Conservation (phyloP, 1,140 invertebrate species). For the Scaptomyza hsui region DNA sequence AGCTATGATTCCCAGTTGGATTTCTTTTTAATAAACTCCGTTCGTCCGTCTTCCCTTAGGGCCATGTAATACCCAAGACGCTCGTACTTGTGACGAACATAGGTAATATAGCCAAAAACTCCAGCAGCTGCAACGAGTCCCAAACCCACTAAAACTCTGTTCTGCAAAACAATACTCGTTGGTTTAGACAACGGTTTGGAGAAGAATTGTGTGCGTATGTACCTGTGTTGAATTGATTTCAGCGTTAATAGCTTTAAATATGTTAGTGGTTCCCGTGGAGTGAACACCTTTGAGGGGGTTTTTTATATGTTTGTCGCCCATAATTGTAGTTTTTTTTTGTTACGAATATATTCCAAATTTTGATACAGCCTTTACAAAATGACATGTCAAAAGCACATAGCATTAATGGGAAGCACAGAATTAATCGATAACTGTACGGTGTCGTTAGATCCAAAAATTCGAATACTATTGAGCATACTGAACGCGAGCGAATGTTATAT, state of each 20-base stretch:
- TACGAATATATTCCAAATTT: not conserved
- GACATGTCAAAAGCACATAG: not conserved
- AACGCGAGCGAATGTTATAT: too few relatives aligned
- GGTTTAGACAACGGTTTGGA: not conserved
- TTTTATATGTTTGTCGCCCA: constrained; percentile 16
- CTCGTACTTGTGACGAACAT: constrained; percentile 91
- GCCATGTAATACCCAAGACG: constrained; percentile 90
- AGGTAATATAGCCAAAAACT: constrained; percentile 90
- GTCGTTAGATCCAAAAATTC: too few relatives aligned
- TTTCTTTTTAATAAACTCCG: constrained; percentile 89
- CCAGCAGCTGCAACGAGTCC: constrained; percentile 88
- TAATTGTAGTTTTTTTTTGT: not conserved
- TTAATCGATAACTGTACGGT: too few relatives aligned
- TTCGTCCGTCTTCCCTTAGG: constrained; percentile 88
- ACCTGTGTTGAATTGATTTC: constrained; percentile 35
- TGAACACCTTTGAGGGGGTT: not conserved
- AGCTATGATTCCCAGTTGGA: constrained; percentile 88
- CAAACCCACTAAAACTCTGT: constrained; percentile 74
- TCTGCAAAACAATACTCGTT: constrained; percentile 3
- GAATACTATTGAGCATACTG: too few relatives aligned
- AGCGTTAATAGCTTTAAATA: constrained; percentile 25
- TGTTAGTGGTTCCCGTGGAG: not conserved
- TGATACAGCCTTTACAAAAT: not conserved
- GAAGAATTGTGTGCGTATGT: not conserved
- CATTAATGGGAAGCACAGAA: not conserved